Base-by-base conservation (phyloP, 2,113 vertebrate genomes). In the Dasyprocta punctata region DNA sequence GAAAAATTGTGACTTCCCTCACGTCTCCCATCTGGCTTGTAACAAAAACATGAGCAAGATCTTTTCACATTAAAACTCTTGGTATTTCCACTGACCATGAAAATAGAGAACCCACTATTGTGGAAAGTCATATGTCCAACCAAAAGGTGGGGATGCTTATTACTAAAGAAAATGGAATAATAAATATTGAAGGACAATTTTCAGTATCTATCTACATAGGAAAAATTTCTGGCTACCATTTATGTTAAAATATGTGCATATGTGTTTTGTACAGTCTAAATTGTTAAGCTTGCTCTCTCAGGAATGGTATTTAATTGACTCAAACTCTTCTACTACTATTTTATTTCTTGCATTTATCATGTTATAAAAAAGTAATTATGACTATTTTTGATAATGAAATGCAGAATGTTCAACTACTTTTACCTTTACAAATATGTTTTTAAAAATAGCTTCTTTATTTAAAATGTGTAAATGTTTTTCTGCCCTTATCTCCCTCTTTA, bases 281-380 rank as follows among this genome's bases (percentile, higher is more conserved):
- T 22, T 44, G 12, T 65, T 75, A 49, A 85, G 77, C 65, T 41
- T 26, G 1, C 73, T 88, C 12, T 87, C 49, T 87, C 65, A 61
- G 33, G 4, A 87, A 87, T 88, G 36, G 54, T 63, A 73, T 88
- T 92, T 90, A 90, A 87, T 63, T 11, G 8, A 80, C 7, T n/a
- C 63, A 22, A 82, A 61, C 44, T 38, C 41, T 86, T 71, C 41
- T 83, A 49, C 41, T 83, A 49, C 67, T 88, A 41, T 82, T 92
- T 95, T 87, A 92, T 92, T 94, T 92, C 38, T 92, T 83, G 61
- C 9, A 90, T 65, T 83, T 92, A 38, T 86, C 41, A 85, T 78
- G n/a, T 63, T 89, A 77, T 77, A 28, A 69, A 88, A 85, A 92
- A 61, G 38, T 38, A 69, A 75, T 56, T 7, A n/a, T 75, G 26